A percentile compares a stretch with the other conserved stretches of the same genome.
Evolutionary conservation across 2,888 invertebrate species (phyloP).

Genomic region (Steinernema carpocapsae): DNA sequence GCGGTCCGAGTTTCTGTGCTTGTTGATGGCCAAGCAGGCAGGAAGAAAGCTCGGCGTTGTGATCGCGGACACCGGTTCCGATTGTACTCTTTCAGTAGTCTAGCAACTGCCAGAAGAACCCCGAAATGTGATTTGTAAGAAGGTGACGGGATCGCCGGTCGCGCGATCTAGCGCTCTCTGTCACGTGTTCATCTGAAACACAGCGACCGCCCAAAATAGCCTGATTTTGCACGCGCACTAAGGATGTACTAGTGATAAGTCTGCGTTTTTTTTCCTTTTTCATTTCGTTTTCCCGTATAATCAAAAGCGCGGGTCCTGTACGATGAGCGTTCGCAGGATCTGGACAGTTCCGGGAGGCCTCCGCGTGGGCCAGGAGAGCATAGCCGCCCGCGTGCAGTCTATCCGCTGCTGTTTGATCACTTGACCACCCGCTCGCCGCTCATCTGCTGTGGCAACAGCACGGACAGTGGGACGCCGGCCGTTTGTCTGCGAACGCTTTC

Average conservation of each 20-base stretch:
- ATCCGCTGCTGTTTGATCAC: constrained; percentile 22
- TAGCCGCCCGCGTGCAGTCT: not conserved
- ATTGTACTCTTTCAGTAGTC: too few relatives aligned
- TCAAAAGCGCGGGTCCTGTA: too few relatives aligned
- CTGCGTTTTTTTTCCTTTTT: not conserved
- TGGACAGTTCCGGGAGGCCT: not conserved
- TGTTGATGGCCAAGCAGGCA: too few relatives aligned
- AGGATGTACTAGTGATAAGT: constrained; percentile 19
- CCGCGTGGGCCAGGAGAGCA: not conserved
- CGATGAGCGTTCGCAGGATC: too few relatives aligned
- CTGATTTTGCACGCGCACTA: constrained; percentile 7
- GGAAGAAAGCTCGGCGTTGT: too few relatives aligned
- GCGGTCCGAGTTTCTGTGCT: too few relatives aligned
- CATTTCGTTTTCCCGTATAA: not conserved
- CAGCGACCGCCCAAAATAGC: constrained; percentile 3
- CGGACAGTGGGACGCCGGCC: not conserved
- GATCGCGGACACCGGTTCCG: too few relatives aligned
- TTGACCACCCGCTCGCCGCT: not conserved
- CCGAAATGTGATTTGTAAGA: too few relatives aligned
- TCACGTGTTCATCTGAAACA: constrained; percentile 26
- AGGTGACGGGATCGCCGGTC: not conserved
- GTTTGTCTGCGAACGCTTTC: constrained; percentile 5
- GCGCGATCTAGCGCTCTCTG: not conserved
- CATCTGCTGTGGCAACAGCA: not conserved
- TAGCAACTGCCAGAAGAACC: too few relatives aligned